Evolutionary conservation across 92 coral and sea anemone genomes (phyloP).

Genomic region (Umimayanthus chanpuru): DNA sequence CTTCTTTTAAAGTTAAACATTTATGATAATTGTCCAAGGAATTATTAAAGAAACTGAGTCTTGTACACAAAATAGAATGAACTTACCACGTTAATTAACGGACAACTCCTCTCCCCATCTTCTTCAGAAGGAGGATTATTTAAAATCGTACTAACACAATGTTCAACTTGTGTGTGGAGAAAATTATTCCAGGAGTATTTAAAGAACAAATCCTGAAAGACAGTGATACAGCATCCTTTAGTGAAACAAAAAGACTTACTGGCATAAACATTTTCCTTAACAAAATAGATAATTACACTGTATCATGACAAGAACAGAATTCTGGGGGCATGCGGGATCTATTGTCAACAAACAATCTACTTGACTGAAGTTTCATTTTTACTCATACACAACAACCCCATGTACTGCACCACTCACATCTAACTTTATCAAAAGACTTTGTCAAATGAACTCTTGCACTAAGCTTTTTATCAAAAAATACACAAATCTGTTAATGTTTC

Average conservation of each 20-base stretch:
- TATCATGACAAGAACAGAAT: too few relatives aligned
- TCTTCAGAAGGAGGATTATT: conserved; percentile 93
- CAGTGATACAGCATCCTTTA: not conserved
- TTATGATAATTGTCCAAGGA: not conserved
- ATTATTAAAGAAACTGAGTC: not conserved
- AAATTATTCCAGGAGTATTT: conserved; percentile 99
- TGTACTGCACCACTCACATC: too few relatives aligned
- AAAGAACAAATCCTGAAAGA: conserved; percentile 92
- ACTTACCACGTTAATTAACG: conserved; percentile 90
- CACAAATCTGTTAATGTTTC: too few relatives aligned
- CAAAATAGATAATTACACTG: too few relatives aligned
- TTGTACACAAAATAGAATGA: not conserved
- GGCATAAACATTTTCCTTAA: not conserved
- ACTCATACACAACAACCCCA: too few relatives aligned
- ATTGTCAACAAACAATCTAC: not conserved
- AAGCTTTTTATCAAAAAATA: too few relatives aligned
- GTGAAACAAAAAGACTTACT: not conserved
- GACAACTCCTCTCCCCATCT: conserved; percentile 81
- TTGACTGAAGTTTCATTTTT: too few relatives aligned
- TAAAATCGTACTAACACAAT: conserved; percentile 82
- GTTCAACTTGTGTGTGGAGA: conserved; percentile 97
- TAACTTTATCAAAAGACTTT: too few relatives aligned
- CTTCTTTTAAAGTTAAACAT: too few relatives aligned
- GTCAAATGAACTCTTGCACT: too few relatives aligned
- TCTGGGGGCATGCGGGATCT: too few relatives aligned